Base-by-base conservation (phyloP, 1,140 invertebrate genomes). In the Leptopilina clavipes region DNA sequence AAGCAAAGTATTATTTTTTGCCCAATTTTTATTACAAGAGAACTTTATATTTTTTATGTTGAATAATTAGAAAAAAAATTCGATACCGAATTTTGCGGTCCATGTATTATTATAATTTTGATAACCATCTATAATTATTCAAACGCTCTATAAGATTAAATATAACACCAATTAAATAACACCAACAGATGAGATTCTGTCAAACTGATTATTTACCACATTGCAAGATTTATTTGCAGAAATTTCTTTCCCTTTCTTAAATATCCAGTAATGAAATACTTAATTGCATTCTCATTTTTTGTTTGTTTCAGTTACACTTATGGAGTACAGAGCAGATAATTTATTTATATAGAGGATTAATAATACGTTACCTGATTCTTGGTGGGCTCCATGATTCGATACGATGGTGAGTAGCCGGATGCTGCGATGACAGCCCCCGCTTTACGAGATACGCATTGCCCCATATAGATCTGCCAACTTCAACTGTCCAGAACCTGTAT, bases 371-470 rank as follows among this genome's bases (percentile, higher is more conserved):
- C 88, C 86, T 89, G 85, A 81, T 89, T 86, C 82, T 89, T 89
- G 79, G 86, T 75, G 82, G 87, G 82, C 79, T 90, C 89, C 89
- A 90, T 90, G 82, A 90, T 90, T 74, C 86, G 86, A 80, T 90
- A 90, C 77, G 89, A 89, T 84, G 89, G 87, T 82, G 89, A 89
- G 78, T 89, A 86, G 83, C 88, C 86, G 87, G 89, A 90, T 88
- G 87, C 86, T 88, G 89, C 88, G 85, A 90, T 88, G 88, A 89
- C 89, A 86, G 89, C 89, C 83, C 88, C 88, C 87, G 89, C 89
- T 86, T 90, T 90, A 90, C 88, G 88, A 85, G 89, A 90, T 83
- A 90, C 89, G 89, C 89, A 90, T 90, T 90, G 89, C 89, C 89
- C 89, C 89, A 90, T 90, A 89, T 89, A 90, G 89, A 89, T 87